Base-by-base conservation (phyloP, 2,113 vertebrate species). In the Apaloderma vittatum region DNA sequence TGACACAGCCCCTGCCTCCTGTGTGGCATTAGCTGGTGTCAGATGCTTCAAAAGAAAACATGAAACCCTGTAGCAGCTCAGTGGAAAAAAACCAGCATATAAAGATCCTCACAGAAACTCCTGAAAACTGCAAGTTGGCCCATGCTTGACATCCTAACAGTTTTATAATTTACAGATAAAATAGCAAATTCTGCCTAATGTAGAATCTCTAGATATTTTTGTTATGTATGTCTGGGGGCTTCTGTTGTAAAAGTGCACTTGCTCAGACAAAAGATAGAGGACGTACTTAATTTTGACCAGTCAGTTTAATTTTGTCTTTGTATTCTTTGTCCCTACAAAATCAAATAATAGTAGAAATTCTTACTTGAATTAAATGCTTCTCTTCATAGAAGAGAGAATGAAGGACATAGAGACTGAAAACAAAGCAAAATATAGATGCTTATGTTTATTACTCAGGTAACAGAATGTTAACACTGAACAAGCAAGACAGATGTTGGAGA, bases 291-390 rank as follows among this genome's bases (percentile, higher is more conserved):
- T 78, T 88, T 46, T 73, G 10, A 70, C 68, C 8, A 1, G 4
- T 72, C 11, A 1, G 7, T 49, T 77, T 62, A 62, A 22, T 55
- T 46, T 46, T 45, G 5, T 57, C 3, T 81, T 49, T 51, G 8
- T 16, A 45, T 32, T 58, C 8, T 22, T 20, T 11, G 0, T 0
- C 7, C 10, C 12, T 15, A 4, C 24, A 57, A 67, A 43, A 70
- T 22, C 8, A 21, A 66, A 7, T 34, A 57, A 70, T 85, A 71
- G 23, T 32, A 79, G 30, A 65, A 72, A 63, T 36, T 79, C 36
- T 77, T 86, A 49, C 8, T 92, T 12, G 11, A 21, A 16, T 88
- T 72, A 62, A 68, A 61, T 49, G 5, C 3, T 76, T 86, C 21
- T 66, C 11, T 74, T 88, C 6, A 18, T 52, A n/a, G 22, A 8